phyloP scores from a whole-genome alignment of 2,888 invertebrate genomes.

The Cerastoderma edule region DNA sequence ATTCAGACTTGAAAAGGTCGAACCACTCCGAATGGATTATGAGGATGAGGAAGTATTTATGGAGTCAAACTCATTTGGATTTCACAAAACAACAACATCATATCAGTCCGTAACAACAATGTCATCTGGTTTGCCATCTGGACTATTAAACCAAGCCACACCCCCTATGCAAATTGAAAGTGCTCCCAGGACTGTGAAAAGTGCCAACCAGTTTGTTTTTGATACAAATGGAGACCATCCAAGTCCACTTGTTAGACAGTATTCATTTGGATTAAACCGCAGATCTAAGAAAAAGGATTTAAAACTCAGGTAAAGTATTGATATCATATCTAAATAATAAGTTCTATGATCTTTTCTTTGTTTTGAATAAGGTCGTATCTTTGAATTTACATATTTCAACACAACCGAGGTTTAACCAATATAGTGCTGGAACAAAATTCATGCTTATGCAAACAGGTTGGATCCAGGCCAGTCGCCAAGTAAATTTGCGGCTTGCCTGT shows the following conservation, averaged over 20 bases:
- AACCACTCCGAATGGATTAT: conserved; percentile 55
- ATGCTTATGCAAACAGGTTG: no score
- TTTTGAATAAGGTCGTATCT: no score
- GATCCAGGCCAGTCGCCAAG: no score
- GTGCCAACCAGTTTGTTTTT: conserved; percentile 24
- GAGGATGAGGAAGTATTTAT: conserved; percentile 59
- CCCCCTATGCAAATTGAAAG: conserved; percentile 23
- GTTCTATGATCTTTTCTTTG: neutral
- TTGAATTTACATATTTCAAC: no score
- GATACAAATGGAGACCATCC: conserved; percentile 17
- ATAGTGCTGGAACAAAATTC: no score
- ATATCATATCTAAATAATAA: no score
- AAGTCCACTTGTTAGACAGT: conserved; percentile 19
- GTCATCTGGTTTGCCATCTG: conserved; percentile 23
- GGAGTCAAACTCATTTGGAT: conserved; percentile 42
- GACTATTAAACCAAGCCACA: conserved; percentile 7
- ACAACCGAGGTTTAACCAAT: no score
- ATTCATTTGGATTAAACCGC: conserved; percentile 38
- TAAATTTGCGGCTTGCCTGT: no score
- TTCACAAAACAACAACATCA: conserved; percentile 15
- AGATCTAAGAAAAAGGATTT: conserved; percentile 38
- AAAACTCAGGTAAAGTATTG: conserved; percentile 36
- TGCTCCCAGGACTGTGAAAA: neutral
- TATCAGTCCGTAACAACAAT: conserved; percentile 9
- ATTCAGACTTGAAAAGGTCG: conserved; percentile 23